Percentiles rank a stretch among this genome's conserved stretches.
Conservation (phyloP, 1,140 invertebrate genomes). For the Thalassaphorura encarpata region DNA sequence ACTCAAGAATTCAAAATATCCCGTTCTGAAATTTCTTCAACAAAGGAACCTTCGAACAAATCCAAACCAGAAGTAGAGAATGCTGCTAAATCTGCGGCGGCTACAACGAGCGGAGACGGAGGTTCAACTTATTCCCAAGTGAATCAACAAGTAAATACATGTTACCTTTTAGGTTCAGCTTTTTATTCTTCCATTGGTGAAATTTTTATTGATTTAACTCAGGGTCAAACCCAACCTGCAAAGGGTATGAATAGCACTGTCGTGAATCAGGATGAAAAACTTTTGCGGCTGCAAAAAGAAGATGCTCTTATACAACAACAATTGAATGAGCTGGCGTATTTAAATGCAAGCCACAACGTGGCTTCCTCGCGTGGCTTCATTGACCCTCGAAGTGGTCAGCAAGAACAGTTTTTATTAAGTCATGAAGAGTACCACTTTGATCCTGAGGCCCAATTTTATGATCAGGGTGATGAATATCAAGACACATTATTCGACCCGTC, state of each 20-base stretch:
- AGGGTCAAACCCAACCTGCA: not conserved
- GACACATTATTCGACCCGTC: too few species aligned
- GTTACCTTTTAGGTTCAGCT: too few species aligned
- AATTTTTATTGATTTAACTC: not conserved
- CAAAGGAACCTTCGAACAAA: not conserved
- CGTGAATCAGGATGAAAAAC: not conserved
- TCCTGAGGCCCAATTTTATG: not conserved
- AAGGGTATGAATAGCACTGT: not conserved
- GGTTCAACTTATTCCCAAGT: not conserved
- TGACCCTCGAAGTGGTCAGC: not conserved
- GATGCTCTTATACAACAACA: not conserved
- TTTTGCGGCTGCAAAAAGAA: not conserved
- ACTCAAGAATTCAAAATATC: not conserved
- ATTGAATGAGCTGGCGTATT: not conserved
- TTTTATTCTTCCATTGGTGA: not conserved
- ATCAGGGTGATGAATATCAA: too few species aligned
- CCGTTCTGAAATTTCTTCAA: not conserved
- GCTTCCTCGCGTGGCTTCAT: not conserved
- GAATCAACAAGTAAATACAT: not conserved
- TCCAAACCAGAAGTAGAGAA: not conserved
- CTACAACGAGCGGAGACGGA: not conserved
- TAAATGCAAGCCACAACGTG: not conserved
- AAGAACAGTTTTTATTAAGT: not conserved
- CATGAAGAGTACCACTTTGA: not conserved
- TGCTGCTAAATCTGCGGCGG: not conserved